Conservation (phyloP, 2,113 vertebrate species). For the Peromyscus maniculatus region DNA sequence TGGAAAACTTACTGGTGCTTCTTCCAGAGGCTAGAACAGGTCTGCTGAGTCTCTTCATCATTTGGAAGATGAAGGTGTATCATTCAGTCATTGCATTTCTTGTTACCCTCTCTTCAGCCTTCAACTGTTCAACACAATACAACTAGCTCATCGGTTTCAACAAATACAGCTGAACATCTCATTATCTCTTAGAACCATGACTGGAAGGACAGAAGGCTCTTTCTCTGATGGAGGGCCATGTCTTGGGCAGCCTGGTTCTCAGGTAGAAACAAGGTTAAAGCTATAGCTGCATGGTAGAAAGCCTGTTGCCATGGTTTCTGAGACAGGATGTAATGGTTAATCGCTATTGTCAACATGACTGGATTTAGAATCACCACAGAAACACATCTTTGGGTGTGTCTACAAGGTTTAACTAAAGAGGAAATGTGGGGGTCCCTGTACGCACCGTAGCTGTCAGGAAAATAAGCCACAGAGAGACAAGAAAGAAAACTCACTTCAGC, state of each 20-base stretch:
- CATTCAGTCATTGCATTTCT: neutral
- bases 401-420: neutral
- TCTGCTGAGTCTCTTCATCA: neutral
- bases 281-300: neutral
- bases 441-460: neutral
- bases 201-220: neutral
- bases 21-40: neutral
- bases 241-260: neutral
- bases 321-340: neutral
- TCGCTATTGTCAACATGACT: neutral
- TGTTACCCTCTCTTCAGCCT: neutral
- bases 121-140: neutral
- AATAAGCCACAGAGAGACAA: neutral
- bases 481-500: neutral
- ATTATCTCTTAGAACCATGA: neutral
- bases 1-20: neutral
- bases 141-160: neutral
- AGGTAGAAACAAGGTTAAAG: neutral
- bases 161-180: neutral
- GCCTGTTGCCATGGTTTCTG: conserved; percentile 19
- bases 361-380: neutral
- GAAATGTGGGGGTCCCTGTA: neutral
- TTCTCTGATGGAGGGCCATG: neutral
- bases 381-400: neutral
- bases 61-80: neutral